Base-by-base conservation (phyloP, 2,888 invertebrate species). In the Xanthorhoe spadicearia region DNA sequence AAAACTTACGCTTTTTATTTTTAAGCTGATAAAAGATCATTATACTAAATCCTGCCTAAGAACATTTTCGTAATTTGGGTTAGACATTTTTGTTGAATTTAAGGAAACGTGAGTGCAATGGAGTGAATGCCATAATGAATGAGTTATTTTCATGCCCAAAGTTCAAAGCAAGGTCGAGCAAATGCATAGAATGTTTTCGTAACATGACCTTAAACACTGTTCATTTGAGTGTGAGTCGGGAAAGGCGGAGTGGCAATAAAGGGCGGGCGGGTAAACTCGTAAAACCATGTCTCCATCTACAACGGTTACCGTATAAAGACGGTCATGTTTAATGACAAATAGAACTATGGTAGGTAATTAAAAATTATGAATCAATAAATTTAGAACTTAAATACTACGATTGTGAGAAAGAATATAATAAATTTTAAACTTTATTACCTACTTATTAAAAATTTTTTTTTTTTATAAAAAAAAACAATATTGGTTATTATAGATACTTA, bases 171-270 rank as follows among this genome's bases (percentile, higher is more conserved):
- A 55, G 60, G 59, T 61, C 66, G 62, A 56, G 59, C 46, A 58
- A 72, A 68, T 71, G 69, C 68, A 71, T 61, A 64, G 56, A 43
- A 68, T 46, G 61, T 68, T 79, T 68, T 78, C 76, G 73, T 73
- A 72, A 78, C 73, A 68, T 80, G 84, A 86, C 88, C 87, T 88
- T 86, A 85, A 48, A 82, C 82, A 82, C 79, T 85, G 84, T 78
- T 81, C 81, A 82, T 80, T 82, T 83, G 73, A 71, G 80, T 76
- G 78, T 75, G 74, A 81, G 75, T 76, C 61, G 73, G 79, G 76
- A 79, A 79, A 81, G 81, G 85, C 75, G 77, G 80, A 84, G 83
- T 78, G 83, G 86, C 81, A 85, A 88, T 90, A 88, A 90, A 86
- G 82, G 78, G 79, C 77, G 79, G 84, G 84, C 76, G 77, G 83